These are phyloP conservation scores for Pachyuromys duprasi DNA, from an alignment of 2,797 vertebrate species.

Conservation along the genomic window DNA sequence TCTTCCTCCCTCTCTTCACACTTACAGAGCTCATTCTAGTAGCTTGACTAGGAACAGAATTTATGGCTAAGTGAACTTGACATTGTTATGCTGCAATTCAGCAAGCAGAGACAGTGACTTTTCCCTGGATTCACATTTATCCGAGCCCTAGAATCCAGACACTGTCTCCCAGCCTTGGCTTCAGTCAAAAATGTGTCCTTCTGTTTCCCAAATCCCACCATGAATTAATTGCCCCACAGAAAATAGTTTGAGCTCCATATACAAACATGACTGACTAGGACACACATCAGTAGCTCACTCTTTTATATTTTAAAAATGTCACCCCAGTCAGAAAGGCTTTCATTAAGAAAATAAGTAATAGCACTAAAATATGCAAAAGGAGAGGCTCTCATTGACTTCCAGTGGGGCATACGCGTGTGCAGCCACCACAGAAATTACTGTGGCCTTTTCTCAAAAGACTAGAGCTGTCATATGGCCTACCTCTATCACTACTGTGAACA, in stretches of 20 bases:
- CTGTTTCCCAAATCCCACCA: background rate
- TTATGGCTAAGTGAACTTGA: background rate
- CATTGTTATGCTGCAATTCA: background rate
- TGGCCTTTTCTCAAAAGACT: background rate
- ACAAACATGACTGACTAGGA: background rate
- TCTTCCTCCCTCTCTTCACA: background rate
- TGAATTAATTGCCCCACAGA: background rate
- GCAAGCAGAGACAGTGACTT: background rate
- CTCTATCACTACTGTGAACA: too few species aligned
- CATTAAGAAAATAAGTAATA: background rate
- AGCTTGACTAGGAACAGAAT: background rate
- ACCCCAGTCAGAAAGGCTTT: background rate
- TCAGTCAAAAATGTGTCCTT: background rate
- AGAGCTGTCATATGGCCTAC: background rate
- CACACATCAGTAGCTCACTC: background rate
- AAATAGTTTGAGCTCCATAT: background rate
- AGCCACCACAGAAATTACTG: background rate
- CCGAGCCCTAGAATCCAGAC: background rate
- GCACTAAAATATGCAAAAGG: background rate
- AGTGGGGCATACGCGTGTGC: background rate
- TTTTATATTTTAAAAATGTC: background rate
- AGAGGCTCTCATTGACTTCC: background rate
- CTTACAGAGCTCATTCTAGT: background rate
- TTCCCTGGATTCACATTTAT: background rate
- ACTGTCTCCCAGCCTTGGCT: background rate